Conservation (phyloP, 2,888 invertebrate species). For the Boloria euphrosyne region DNA sequence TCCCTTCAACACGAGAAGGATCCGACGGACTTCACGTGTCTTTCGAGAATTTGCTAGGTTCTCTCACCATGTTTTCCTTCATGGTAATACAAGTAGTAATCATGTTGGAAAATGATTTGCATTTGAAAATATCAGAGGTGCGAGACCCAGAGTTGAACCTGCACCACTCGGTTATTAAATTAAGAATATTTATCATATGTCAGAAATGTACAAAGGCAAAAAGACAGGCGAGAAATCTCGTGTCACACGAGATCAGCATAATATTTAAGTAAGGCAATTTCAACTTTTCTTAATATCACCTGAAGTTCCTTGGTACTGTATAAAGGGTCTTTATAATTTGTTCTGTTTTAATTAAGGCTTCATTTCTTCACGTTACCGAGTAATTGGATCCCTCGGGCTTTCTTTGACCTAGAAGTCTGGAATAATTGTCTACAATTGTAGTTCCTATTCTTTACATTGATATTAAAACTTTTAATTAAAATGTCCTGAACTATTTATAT, state of each 20-base stretch:
- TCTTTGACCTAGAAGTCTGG: slow-evolving; percentile 29
- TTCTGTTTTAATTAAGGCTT: slow-evolving; percentile 27
- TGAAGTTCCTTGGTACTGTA: background rate
- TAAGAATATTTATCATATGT: too few relatives aligned
- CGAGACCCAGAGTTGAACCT: too few relatives aligned
- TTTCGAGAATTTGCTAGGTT: too few relatives aligned
- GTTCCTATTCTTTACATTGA: slow-evolving; percentile 7
- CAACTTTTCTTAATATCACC: background rate
- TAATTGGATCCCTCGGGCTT: slow-evolving; percentile 32
- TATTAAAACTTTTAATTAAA: background rate
- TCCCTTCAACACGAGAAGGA: too few relatives aligned
- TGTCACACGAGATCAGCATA: slow-evolving; percentile 17
- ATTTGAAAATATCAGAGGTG: too few relatives aligned
- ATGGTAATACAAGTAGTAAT: too few relatives aligned
- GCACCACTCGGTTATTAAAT: too few relatives aligned
- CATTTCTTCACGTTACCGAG: slow-evolving; percentile 19
- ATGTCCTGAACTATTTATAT: too few relatives aligned
- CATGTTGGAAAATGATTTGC: too few relatives aligned
- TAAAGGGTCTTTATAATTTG: slow-evolving; percentile 7
- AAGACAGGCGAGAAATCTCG: background rate
- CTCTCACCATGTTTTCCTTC: too few relatives aligned
- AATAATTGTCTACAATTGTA: slow-evolving; percentile 7
- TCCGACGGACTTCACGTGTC: too few relatives aligned
- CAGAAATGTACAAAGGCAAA: background rate
- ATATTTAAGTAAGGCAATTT: slow-evolving; percentile 34